phyloP scores from a whole-genome alignment of 2,888 invertebrate genomes.

The Troides helena region DNA sequence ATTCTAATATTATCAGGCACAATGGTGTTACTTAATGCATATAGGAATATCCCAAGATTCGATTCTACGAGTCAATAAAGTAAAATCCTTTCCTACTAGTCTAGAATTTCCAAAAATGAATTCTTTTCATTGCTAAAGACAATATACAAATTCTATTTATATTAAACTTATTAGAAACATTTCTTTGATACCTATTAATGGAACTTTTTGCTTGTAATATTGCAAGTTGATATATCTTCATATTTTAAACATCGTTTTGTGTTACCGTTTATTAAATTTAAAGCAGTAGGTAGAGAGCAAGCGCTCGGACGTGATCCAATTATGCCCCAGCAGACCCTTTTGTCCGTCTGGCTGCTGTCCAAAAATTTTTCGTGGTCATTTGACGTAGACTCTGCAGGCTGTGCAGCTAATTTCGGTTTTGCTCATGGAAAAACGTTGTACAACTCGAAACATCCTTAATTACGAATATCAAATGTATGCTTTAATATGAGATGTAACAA shows the following conservation, averaged over 20 bases:
- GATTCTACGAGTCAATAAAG: too few relatives aligned
- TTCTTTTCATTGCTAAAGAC: too few relatives aligned
- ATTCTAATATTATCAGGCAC: too few relatives aligned
- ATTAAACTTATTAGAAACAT: too few relatives aligned
- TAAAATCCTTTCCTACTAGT: too few relatives aligned
- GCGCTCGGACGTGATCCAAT: conserved; percentile 24
- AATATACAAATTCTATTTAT: too few relatives aligned
- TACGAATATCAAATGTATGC: not conserved
- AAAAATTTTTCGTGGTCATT: conserved; percentile 13
- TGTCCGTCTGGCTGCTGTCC: conserved; percentile 20
- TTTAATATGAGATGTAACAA: not conserved
- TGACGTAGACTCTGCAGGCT: not conserved
- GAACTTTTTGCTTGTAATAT: too few relatives aligned
- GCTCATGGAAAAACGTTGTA: conserved; percentile 2
- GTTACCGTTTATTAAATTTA: conserved; percentile 16
- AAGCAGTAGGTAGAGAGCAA: conserved; percentile 14
- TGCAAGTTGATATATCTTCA: not conserved
- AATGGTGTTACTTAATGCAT: too few relatives aligned
- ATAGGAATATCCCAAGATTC: too few relatives aligned
- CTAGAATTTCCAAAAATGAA: too few relatives aligned
- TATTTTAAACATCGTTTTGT: not conserved
- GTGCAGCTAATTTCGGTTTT: not conserved
- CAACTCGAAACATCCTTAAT: not conserved
- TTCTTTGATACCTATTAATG: not conserved
- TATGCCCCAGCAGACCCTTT: conserved; percentile 17